A percentile compares a stretch with the other conserved stretches of the same genome.
Evolutionary conservation across 2,888 invertebrate genomes (phyloP).

Genomic region (Tyria jacobaeae): DNA sequence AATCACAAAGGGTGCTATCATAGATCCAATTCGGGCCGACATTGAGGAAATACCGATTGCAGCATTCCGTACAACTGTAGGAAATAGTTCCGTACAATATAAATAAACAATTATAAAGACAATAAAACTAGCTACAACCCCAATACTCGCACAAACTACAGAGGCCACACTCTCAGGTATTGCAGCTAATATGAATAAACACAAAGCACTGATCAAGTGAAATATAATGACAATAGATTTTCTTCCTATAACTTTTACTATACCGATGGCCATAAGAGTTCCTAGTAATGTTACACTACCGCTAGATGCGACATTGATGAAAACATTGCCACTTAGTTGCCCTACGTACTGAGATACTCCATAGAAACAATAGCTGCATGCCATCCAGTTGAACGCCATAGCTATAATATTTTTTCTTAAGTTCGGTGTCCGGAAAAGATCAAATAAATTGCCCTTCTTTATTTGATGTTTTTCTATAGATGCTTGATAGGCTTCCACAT

Average conservation of each 20-base stretch:
- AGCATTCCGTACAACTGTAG: constrained; percentile 94
- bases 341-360: constrained; percentile 94
- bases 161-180: constrained; percentile 77
- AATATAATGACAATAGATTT: constrained; percentile 88
- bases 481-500: constrained; percentile 72
- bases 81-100: constrained; percentile 95
- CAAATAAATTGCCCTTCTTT: constrained; percentile 86
- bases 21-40: constrained; percentile 94
- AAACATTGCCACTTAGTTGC: constrained; percentile 92
- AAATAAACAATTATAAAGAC: constrained; percentile 95
- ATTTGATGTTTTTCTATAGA: constrained; percentile 63
- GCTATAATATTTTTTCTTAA: constrained; percentile 90
- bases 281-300: constrained; percentile 88
- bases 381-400: constrained; percentile 92
- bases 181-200: constrained; percentile 87
- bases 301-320: constrained; percentile 92
- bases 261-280: constrained; percentile 87
- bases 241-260: constrained; percentile 89
- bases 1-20: constrained; percentile 93
- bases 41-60: constrained; percentile 96
- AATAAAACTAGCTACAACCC: constrained; percentile 93
- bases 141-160: constrained; percentile 89
- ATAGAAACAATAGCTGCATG: constrained; percentile 92
- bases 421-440: constrained; percentile 91
- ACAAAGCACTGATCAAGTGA: constrained; percentile 87